A percentile compares a stretch with the other conserved stretches of the same genome.
phyloP scores from a whole-genome alignment of 2,797 vertebrate genomes.

The Sylvia borin region DNA sequence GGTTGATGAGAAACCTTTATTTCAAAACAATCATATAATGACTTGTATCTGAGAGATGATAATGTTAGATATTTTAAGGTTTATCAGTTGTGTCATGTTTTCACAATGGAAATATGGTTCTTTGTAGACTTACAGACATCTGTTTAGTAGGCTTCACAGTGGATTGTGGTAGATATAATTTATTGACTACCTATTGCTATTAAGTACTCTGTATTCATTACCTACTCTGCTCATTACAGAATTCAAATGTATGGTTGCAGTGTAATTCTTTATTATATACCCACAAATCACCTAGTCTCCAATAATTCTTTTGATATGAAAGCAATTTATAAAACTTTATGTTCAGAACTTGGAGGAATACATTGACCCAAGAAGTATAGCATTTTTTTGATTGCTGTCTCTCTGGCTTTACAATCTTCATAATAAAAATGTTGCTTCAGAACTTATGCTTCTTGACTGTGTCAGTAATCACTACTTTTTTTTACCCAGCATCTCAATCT shows the following conservation, averaged over 20 bases:
- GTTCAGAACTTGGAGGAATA: neutral
- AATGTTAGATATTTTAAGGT: neutral
- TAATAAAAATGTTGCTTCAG: neutral
- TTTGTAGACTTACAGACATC: neutral
- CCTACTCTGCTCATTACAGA: neutral
- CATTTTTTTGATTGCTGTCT: neutral
- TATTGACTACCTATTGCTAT: neutral
- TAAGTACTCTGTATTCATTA: neutral
- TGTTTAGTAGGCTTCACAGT: neutral
- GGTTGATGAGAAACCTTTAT: neutral
- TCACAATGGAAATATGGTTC: neutral
- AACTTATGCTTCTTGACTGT: neutral
- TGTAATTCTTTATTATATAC: neutral
- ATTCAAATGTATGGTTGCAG: neutral
- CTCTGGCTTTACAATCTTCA: neutral
- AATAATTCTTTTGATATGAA: neutral
- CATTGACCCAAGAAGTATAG: neutral
- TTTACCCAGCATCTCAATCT: neutral
- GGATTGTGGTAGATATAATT: neutral
- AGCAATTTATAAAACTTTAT: neutral
- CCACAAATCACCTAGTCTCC: neutral
- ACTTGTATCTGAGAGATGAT: neutral
- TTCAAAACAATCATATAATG: neutral
- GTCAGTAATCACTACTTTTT: neutral
- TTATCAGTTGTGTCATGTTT: neutral